A percentile compares a stretch with the other conserved stretches of the same genome.
Conservation (phyloP, 2,888 invertebrate species). For the Chalcis sispes region DNA sequence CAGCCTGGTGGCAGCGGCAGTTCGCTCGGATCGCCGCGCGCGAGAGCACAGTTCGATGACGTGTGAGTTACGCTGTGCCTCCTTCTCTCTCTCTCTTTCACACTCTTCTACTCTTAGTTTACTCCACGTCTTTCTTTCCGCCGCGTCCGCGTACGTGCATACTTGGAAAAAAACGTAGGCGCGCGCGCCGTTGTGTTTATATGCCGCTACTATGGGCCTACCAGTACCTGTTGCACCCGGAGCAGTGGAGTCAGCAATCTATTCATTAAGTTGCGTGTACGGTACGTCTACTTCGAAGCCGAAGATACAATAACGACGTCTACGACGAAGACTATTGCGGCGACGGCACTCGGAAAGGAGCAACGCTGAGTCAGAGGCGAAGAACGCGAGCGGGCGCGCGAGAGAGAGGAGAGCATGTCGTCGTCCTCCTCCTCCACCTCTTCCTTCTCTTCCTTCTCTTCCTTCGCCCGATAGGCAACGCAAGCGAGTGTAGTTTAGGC, state of each 20-base stretch:
- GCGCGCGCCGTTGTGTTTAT: background rate
- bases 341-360: constrained; percentile 1
- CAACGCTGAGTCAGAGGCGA: constrained; percentile 32
- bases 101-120: background rate
- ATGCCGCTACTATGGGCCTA: constrained; percentile 32
- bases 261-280: too few species aligned
- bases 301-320: background rate
- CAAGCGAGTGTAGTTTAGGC: too few species aligned
- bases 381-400: constrained; percentile 36
- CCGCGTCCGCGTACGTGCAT: background rate
- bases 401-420: constrained; percentile 29
- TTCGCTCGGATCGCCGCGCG: constrained; percentile 48
- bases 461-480: background rate
- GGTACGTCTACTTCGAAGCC: too few species aligned
- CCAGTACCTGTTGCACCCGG: constrained; percentile 47
- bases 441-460: too few species aligned
- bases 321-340: too few species aligned
- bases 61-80: constrained; percentile 1
- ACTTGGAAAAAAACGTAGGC: background rate
- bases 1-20: constrained; percentile 5
- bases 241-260: background rate
- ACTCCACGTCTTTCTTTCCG: background rate
- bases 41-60: constrained; percentile 26
- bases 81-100: background rate
- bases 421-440: constrained; percentile 21